Evolutionary conservation across 2,113 vertebrate species (phyloP).

Genomic region (Nothocercus julius): DNA sequence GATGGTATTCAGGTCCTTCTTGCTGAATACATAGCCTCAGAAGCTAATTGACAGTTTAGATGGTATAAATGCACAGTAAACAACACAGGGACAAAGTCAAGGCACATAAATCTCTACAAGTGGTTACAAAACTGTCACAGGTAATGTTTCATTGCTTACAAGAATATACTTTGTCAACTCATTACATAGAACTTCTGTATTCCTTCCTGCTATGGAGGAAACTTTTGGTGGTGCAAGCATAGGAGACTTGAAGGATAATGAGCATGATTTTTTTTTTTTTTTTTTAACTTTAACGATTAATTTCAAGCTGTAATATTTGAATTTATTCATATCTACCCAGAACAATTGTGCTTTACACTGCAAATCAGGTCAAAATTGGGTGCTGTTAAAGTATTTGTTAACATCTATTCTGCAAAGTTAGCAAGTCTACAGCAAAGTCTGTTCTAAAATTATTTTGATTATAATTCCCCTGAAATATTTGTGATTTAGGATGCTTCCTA

Average conservation of each 20-base stretch:
- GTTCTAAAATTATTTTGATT: neutral
- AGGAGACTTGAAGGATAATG: neutral
- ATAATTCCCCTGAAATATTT: neutral
- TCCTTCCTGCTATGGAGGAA: neutral
- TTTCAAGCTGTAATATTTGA: neutral
- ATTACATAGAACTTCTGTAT: neutral
- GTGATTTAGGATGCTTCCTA: neutral
- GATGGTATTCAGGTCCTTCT: neutral
- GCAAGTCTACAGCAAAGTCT: neutral
- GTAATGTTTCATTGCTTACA: neutral
- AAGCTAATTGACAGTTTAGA: conserved; percentile 28
- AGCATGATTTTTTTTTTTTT: neutral
- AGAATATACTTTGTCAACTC: neutral
- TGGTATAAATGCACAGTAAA: neutral
- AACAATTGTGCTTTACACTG: neutral
- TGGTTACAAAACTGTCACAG: neutral
- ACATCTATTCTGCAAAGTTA: neutral
- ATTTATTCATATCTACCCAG: neutral
- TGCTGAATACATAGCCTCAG: neutral
- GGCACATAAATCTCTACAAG: conserved; percentile 12
- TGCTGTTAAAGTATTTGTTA: neutral
- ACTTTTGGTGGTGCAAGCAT: neutral
- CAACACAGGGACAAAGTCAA: fast-evolving
- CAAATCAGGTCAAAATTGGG: neutral
- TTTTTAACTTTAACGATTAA: neutral